Evolutionary conservation across 2,888 invertebrate species (phyloP).

Genomic region (Horisme vitalbata): DNA sequence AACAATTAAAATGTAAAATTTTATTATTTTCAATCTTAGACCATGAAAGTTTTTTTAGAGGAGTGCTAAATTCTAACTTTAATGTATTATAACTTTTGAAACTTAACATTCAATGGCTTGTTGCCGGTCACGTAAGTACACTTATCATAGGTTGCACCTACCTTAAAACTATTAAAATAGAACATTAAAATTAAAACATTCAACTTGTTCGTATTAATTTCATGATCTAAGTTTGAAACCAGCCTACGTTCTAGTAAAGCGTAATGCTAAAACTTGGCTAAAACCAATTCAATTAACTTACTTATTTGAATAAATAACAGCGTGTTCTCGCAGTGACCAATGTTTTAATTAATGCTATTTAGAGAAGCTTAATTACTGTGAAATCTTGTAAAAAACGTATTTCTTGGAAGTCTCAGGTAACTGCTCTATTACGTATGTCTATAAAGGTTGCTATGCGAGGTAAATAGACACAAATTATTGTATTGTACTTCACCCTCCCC

Average conservation of each 20-base stretch:
- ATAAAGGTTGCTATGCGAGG: slow-evolving; percentile 30
- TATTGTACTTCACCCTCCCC: slow-evolving; percentile 12
- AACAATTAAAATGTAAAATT: slow-evolving; percentile 27
- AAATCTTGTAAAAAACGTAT: slow-evolving; percentile 54
- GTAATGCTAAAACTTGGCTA: slow-evolving; percentile 36
- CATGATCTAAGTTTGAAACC: slow-evolving; percentile 34
- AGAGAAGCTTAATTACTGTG: slow-evolving; percentile 49
- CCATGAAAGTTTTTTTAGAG: slow-evolving; percentile 28
- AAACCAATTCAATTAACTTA: slow-evolving; percentile 35
- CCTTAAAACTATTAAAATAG: slow-evolving; percentile 8
- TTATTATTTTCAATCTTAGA: slow-evolving; percentile 35
- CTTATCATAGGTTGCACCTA: too few species aligned
- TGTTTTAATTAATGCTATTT: slow-evolving; percentile 26
- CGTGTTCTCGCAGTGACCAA: slow-evolving; percentile 32
- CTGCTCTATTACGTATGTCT: slow-evolving; percentile 36
- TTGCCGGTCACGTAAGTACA: too few species aligned
- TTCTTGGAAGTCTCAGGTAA: slow-evolving; percentile 63
- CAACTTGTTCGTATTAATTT: background rate
- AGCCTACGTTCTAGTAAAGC: slow-evolving; percentile 43
- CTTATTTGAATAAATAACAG: slow-evolving; percentile 29
- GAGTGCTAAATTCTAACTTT: too few species aligned
- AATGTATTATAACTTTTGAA: too few species aligned
- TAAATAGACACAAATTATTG: slow-evolving; percentile 35
- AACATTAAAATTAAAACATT: too few species aligned
- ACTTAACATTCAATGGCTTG: too few species aligned